A percentile compares a stretch with the other conserved stretches of the same genome.
phyloP scores from a whole-genome alignment of 2,888 invertebrate genomes.

The Ormyrus labotus region DNA sequence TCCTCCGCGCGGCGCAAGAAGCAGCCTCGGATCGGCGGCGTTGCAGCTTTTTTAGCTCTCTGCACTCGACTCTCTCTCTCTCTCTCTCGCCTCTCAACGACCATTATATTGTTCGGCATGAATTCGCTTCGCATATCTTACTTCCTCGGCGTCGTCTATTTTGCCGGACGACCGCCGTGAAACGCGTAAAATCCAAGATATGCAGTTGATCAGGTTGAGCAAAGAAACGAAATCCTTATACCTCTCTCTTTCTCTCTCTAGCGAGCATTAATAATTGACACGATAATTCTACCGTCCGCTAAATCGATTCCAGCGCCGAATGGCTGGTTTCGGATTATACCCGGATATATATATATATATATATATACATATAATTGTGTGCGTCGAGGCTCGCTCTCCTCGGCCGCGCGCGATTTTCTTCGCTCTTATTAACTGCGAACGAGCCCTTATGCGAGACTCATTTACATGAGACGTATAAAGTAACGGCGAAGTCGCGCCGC shows the following conservation, averaged over 20 bases:
- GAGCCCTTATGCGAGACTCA: conserved; percentile 50
- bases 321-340: conserved; percentile 48
- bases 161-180: conserved; percentile 62
- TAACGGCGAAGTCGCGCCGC: conserved; percentile 24
- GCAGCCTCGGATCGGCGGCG: conserved; percentile 58
- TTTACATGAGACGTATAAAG: conserved; percentile 56
- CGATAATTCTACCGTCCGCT: conserved; percentile 60
- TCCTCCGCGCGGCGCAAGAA: too few species aligned
- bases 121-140: conserved; percentile 53
- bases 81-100: conserved; percentile 57
- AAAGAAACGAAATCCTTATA: conserved; percentile 31
- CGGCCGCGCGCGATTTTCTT: conserved; percentile 48
- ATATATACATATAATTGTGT: neutral
- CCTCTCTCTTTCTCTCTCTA: neutral
- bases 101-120: conserved; percentile 61
- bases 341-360: conserved; percentile 27
- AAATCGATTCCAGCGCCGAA: conserved; percentile 52
- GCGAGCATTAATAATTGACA: conserved; percentile 62
- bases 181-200: conserved; percentile 68
- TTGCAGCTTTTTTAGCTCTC: conserved; percentile 65
- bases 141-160: conserved; percentile 48
- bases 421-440: conserved; percentile 56
- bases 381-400: neutral
- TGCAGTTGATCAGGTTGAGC: conserved; percentile 61
- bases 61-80: conserved; percentile 25